Evolutionary conservation across 2,797 vertebrate species (phyloP), one percentile per base, ranked within the genome.

Genomic region (Myripristis murdjan): DNA sequence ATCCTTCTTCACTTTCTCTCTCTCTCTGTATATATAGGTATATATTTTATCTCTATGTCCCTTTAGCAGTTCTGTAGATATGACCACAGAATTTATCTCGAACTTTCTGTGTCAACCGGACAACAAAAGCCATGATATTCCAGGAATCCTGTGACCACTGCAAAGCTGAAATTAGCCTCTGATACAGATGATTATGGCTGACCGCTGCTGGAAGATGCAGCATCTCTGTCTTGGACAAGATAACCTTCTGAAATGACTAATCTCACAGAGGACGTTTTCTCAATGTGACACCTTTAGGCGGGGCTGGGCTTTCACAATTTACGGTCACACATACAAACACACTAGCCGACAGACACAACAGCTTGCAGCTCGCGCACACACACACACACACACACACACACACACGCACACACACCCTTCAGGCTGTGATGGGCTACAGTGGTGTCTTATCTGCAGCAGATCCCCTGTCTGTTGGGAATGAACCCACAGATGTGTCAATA

Each of bases 251-350:
- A 54, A 70, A 26, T 1, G 0, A 55, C 16, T 26, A 16, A 57
- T 57, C 33, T 35, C 1, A 10, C 41, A 39, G 28, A 55, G 28
- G 31, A 54, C 15, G 52, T 52, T 39, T 18, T 59, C 15, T 73
- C 54, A 64, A 23, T 54, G 60, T 60, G 65, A 61, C 24, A 61
- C 28, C 43, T 54, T 67, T 3, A 28, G 57, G 9, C 35, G 47
- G 2, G 16, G 15, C 43, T 10, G 10, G 31, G 48, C 55, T 37
- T 52, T 44, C 37, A 8, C 20, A 7, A 1, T 23, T 18, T 3
- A n/a, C n/a, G n/a, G n/a, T n/a, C n/a, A n/a, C n/a, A n/a, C n/a
- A n/a, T n/a, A n/a, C n/a, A n/a, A n/a, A n/a, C n/a, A n/a, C n/a
- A n/a, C n/a, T n/a, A n/a, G n/a, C n/a, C n/a, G n/a, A n/a, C n/a